Conservation (phyloP, 1,140 invertebrate species). For the Papilio helenus region DNA sequence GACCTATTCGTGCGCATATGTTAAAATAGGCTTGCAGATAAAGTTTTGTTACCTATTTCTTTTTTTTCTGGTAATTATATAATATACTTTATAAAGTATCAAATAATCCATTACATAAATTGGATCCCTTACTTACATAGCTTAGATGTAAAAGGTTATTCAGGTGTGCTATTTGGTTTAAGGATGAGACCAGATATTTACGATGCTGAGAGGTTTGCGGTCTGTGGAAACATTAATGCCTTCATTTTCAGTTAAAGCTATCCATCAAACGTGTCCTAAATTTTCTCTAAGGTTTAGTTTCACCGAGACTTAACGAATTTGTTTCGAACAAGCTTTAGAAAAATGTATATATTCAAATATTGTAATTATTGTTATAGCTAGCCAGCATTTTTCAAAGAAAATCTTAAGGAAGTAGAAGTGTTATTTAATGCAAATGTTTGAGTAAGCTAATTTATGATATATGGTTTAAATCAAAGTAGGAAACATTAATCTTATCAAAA, state of each 20-base stretch:
- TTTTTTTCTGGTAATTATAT: neutral
- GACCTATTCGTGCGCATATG: too few relatives aligned
- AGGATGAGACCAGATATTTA: neutral
- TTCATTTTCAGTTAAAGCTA: neutral
- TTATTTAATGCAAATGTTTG: neutral
- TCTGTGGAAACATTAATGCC: neutral
- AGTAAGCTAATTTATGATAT: neutral
- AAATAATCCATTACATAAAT: neutral
- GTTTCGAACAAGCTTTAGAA: too few relatives aligned
- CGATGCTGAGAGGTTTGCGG: neutral
- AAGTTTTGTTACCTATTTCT: too few relatives aligned
- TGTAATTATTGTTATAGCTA: too few relatives aligned
- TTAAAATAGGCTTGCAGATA: too few relatives aligned
- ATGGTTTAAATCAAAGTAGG: neutral
- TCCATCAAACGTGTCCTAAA: neutral
- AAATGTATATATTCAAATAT: too few relatives aligned
- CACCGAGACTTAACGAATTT: too few relatives aligned
- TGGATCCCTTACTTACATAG: neutral
- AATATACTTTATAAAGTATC: neutral
- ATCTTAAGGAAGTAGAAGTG: neutral
- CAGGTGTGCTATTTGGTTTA: neutral
- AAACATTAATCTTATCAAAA: slow-evolving; percentile 14
- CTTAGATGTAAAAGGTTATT: neutral
- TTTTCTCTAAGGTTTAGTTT: too few relatives aligned
- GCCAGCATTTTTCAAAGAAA: too few relatives aligned